Conservation (phyloP, 2,797 vertebrate genomes). For the Limosa lapponica region DNA sequence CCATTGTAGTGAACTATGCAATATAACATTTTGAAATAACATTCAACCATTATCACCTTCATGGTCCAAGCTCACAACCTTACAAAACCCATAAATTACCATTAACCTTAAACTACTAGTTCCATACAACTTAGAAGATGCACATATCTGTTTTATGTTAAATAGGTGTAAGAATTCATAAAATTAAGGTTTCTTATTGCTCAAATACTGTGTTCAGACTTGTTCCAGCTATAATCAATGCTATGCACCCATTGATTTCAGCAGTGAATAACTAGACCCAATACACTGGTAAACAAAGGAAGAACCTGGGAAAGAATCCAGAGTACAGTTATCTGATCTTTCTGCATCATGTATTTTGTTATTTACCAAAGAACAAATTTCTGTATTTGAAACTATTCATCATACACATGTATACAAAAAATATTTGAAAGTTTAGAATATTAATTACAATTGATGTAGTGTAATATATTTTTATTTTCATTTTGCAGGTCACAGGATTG, state of each 20-base stretch:
- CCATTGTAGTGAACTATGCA: not conserved
- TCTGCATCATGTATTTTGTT: not conserved
- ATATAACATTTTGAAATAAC: slow-evolving; percentile 7
- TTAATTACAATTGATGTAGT: not conserved
- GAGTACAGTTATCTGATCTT: not conserved
- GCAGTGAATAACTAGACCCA: not conserved
- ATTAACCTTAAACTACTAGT: not conserved
- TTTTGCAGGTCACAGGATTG: not conserved
- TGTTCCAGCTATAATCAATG: not conserved
- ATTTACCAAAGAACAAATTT: not conserved
- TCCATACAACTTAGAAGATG: not conserved
- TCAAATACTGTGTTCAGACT: not conserved
- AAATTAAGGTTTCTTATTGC: not conserved
- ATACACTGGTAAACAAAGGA: not conserved
- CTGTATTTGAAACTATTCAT: not conserved
- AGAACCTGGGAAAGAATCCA: not conserved
- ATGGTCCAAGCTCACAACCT: not conserved
- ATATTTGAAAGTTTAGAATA: no score
- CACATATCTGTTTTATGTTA: not conserved
- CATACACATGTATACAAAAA: not conserved
- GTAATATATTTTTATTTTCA: not conserved
- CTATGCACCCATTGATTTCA: not conserved
- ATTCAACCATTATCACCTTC: slow-evolving; percentile 27
- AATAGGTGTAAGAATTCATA: not conserved
- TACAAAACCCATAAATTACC: not conserved